These are phyloP conservation scores for Ceyx cyanopectus DNA, from an alignment of 2,113 vertebrate species.

Conservation along the genomic window DNA sequence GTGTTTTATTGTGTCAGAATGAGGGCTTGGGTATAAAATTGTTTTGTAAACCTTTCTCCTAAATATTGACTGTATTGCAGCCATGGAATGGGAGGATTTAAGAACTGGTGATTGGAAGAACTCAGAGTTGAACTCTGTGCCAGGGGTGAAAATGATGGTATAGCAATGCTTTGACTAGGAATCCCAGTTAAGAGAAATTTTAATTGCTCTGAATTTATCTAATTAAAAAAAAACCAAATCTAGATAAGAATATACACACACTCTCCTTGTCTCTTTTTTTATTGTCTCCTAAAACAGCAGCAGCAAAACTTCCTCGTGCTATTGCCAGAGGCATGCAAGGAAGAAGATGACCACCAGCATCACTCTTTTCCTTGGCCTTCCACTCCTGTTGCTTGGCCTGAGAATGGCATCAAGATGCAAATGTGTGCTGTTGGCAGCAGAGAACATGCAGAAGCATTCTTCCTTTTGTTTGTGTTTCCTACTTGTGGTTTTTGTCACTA, in stretches of 20 bases:
- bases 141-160: neutral
- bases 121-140: neutral
- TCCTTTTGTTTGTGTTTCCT: neutral
- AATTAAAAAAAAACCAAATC: neutral
- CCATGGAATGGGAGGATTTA: neutral
- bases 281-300: neutral
- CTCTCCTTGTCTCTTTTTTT: neutral
- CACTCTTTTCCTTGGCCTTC: neutral
- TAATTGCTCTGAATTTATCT: neutral
- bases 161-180: neutral
- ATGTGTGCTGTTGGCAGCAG: neutral
- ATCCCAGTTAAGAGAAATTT: neutral
- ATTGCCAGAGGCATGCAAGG: neutral
- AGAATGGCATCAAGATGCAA: neutral
- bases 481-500: neutral
- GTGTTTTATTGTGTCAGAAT: slow-evolving; percentile 4
- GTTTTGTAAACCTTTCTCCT: neutral
- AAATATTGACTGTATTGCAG: neutral
- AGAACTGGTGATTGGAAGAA: neutral
- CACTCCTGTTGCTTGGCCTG: neutral
- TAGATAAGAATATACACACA: neutral
- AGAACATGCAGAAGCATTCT: neutral
- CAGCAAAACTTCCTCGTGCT: neutral
- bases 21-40: neutral
- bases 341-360: neutral